phyloP scores from a whole-genome alignment of 1,140 invertebrate genomes.

The Lucilia cuprina region DNA sequence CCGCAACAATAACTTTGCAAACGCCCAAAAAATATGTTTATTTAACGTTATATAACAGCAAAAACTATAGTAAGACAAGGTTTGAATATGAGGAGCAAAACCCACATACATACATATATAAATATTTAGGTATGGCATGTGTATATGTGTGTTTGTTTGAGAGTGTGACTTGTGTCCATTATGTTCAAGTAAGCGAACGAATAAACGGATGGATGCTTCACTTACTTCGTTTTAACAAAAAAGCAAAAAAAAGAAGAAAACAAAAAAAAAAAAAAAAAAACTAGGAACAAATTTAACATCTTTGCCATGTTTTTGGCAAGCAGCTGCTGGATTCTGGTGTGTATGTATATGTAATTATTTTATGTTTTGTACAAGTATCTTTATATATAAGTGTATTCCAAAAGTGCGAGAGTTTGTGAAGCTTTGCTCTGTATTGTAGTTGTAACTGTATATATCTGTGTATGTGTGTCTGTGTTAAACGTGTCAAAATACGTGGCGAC shows the following conservation, averaged over 20 bases:
- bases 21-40: conserved; percentile 5
- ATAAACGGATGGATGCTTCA: conserved; percentile 16
- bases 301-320: background rate
- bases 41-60: background rate
- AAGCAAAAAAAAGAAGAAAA: no score
- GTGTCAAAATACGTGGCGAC: conserved; percentile 31
- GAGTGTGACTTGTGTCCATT: background rate
- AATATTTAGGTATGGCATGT: background rate
- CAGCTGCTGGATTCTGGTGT: background rate
- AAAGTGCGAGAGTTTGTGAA: no score
- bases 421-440: no score
- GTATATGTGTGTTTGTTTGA: background rate
- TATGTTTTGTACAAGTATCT: no score
- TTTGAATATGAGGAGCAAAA: no score
- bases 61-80: background rate
- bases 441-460: no score
- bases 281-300: background rate
- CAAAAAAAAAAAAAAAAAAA: background rate
- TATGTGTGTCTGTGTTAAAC: background rate
- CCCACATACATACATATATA: no score
- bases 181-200: background rate
- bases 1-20: conserved; percentile 16
- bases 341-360: background rate
- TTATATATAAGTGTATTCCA: no score
- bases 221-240: background rate